A percentile compares a stretch with the other conserved stretches of the same genome.
Evolutionary conservation across 2,113 vertebrate species (phyloP).

Genomic region (Phalacrocorax aristotelis): DNA sequence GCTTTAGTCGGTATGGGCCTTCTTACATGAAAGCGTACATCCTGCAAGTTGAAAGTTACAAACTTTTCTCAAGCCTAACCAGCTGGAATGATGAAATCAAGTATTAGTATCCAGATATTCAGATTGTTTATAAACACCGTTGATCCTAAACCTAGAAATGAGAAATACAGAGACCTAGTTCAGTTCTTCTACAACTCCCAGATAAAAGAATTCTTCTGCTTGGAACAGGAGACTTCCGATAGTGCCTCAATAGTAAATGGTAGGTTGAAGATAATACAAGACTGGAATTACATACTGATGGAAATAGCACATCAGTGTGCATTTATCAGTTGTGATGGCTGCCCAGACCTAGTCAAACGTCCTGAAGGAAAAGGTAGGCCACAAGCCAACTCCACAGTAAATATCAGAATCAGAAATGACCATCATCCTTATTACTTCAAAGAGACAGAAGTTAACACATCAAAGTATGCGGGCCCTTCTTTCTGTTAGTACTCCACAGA

Average conservation of each 20-base stretch:
- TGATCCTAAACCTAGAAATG: not conserved
- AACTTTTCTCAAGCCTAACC: not conserved
- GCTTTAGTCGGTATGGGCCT: not conserved
- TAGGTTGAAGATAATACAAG: not conserved
- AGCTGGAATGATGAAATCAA: not conserved
- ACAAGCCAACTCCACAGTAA: not conserved
- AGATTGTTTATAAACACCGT: not conserved
- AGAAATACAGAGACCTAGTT: not conserved
- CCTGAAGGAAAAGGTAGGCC: not conserved
- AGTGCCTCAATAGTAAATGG: not conserved
- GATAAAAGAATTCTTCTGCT: not conserved
- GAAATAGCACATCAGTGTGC: not conserved
- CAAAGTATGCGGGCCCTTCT: fast-evolving
- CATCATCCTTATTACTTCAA: not conserved
- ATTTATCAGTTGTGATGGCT: not conserved
- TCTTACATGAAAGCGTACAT: not conserved
- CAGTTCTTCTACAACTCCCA: not conserved
- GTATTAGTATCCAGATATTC: not conserved
- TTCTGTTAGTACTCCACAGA: not conserved
- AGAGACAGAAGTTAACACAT: not conserved
- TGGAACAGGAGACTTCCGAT: not conserved
- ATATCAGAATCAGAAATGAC: not conserved
- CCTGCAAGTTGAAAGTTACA: not conserved
- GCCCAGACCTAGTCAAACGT: not conserved
- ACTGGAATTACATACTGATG: not conserved